Evolutionary conservation across 2,797 vertebrate genomes (phyloP), one percentile per base, ranked within the genome.

Genomic region (Parauchenoglanis ngamensis): DNA sequence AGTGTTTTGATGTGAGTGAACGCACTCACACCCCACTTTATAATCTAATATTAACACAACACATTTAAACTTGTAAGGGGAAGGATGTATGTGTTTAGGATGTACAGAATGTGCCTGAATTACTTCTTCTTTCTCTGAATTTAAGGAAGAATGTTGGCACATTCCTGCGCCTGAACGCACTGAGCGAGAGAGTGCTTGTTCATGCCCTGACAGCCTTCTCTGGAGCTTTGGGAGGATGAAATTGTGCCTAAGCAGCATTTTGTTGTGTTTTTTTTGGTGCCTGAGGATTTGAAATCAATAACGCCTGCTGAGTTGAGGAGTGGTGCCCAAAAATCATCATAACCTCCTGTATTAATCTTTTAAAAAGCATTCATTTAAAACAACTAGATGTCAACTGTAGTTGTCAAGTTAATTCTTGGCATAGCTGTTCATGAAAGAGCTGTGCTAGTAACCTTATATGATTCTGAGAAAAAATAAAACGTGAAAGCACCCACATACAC

Each of bases 281-380:
- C n/a, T 49, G 73, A 31, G n/a, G 75, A 77, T 31, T 56, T 77
- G 75, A 56, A 77, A 77, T 77, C n/a, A 77, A 31, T 77, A 56
- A 54, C 75, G 17, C 75, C 75, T 77, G 52, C 75, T 56, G 75
- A 77, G 49, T 77, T 77, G 40, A 19, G n/a, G n/a, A 77, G 15
- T 21, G 31, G n/a, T 19, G 52, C 75, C n/a, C 46, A 76, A 76
- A 52, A 76, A 11, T 49, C 44, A 49, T 49, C 10, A 28, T 54
- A 46, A 19, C n/a, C 75, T 56, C 28, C n/a, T 31, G 49, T n/a
- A 21, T 77, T 56, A 25, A 77, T n/a, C 75, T 77, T 77, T 56
- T 44, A 56, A 77, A 76, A 77, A 77, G 13, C 1, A 21, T 31
- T 19, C 49, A 56, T 31, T 76, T 77, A 56, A 77, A 77, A 49